phyloP scores from a whole-genome alignment of 2,113 vertebrate species.

The Furnarius figulus region DNA sequence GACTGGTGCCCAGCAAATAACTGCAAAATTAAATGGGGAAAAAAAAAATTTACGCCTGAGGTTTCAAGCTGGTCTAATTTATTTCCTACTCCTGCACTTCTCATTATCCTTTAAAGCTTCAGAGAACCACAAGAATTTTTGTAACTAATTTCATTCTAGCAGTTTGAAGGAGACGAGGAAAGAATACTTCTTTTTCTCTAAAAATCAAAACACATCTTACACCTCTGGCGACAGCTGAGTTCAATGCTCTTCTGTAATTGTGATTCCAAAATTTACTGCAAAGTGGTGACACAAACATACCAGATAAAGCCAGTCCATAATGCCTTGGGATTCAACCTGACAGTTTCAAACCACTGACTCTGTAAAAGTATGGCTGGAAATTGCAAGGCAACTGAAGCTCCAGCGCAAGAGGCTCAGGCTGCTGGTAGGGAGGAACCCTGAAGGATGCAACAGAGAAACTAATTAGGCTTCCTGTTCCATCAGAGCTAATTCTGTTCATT shows the following conservation, averaged over 20 bases:
- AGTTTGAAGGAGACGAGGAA: background rate
- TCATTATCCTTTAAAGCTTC: background rate
- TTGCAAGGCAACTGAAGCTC: background rate
- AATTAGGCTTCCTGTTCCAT: background rate
- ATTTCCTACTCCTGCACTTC: background rate
- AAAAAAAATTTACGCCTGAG: background rate
- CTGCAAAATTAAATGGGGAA: background rate
- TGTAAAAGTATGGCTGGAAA: background rate
- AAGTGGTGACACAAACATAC: conserved; percentile 12
- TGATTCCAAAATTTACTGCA: background rate
- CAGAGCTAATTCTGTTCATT: background rate
- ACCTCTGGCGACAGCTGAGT: background rate
- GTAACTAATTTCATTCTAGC: background rate
- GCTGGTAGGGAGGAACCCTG: background rate
- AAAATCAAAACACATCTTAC: background rate
- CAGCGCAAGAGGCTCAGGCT: background rate
- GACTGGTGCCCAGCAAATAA: background rate
- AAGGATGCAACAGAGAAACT: background rate
- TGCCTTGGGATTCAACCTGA: background rate
- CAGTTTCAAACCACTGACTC: background rate
- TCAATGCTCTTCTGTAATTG: background rate
- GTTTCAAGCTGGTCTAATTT: background rate
- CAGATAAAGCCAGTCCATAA: background rate
- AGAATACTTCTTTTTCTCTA: background rate
- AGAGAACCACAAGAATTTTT: background rate